A percentile compares a stretch with the other conserved stretches of the same genome.
Conservation (phyloP, 64 coral and sea anemone genomes). For the Actinia equina region DNA sequence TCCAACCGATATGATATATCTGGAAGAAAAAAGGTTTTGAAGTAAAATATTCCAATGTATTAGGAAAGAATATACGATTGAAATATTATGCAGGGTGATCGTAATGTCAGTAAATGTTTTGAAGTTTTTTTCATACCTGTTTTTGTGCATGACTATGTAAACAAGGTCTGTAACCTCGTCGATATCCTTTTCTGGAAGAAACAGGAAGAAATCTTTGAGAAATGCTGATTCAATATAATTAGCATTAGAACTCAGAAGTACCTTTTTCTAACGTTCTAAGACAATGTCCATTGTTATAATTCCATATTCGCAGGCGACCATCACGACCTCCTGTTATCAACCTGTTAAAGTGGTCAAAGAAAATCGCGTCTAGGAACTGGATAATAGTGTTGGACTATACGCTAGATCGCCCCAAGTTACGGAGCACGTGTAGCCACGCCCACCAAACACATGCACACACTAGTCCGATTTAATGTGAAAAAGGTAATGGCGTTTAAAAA, state of each 20-base stretch:
- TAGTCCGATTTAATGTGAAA: too few relatives aligned
- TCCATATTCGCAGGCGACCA: slow-evolving; percentile 93
- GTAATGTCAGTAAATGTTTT: too few relatives aligned
- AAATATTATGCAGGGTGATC: not conserved
- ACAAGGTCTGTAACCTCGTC: slow-evolving; percentile 93
- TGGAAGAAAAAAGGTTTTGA: not conserved
- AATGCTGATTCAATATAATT: not conserved
- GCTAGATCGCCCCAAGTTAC: not conserved
- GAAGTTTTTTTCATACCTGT: slow-evolving; percentile 56
- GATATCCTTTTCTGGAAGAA: slow-evolving; percentile 75
- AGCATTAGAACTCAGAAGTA: not conserved
- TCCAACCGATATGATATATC: slow-evolving; percentile 99
- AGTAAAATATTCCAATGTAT: not conserved
- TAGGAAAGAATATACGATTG: not conserved
- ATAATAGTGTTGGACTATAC: not conserved
- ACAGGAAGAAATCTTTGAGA: not conserved
- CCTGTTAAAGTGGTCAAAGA: not conserved
- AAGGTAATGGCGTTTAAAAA: too few relatives aligned
- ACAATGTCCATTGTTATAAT: slow-evolving; percentile 99
- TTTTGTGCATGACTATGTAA: slow-evolving; percentile 95
- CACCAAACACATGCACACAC: not conserved
- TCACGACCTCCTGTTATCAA: slow-evolving; percentile 94
- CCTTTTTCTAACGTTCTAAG: slow-evolving; percentile 90
- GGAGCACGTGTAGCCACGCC: not conserved
- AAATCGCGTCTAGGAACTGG: not conserved